Conservation (phyloP, 2,113 vertebrate genomes). For the Ptilonorhynchus violaceus region DNA sequence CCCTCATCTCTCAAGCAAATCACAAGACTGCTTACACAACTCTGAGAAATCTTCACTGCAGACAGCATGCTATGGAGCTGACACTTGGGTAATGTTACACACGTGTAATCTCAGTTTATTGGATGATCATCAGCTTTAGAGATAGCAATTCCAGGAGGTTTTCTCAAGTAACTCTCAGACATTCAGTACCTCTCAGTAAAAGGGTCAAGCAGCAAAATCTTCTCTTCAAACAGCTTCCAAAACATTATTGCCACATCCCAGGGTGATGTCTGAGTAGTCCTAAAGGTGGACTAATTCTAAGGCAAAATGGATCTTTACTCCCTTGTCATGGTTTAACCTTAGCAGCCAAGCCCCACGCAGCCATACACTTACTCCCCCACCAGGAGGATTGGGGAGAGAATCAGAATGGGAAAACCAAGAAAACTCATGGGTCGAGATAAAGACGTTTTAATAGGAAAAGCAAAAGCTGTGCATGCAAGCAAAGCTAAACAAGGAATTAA, state of each 20-base stretch:
- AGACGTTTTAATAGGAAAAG: neutral
- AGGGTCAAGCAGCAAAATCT: neutral
- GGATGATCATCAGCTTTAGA: constrained; percentile 19
- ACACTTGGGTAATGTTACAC: neutral
- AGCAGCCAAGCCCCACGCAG: neutral
- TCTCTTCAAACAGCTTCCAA: neutral
- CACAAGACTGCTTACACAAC: constrained; percentile 36
- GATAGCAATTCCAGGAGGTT: constrained; percentile 44
- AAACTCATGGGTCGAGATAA: neutral
- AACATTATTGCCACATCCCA: neutral
- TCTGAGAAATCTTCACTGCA: constrained; percentile 27
- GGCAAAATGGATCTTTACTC: neutral
- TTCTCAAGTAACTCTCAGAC: neutral
- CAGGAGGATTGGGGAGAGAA: neutral
- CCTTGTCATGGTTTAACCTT: neutral
- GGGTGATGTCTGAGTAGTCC: neutral
- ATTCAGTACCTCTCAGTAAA: constrained; percentile 32
- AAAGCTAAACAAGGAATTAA: neutral
- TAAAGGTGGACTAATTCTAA: neutral
- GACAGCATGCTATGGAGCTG: neutral
- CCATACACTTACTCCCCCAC: neutral
- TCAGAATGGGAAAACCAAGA: neutral
- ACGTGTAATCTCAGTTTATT: neutral
- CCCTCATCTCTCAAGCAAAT: constrained; percentile 3
- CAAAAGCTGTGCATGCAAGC: neutral